These are phyloP conservation scores for Smittia sp. DNA, from an alignment of 2,888 invertebrate species.

Conservation along the genomic window DNA sequence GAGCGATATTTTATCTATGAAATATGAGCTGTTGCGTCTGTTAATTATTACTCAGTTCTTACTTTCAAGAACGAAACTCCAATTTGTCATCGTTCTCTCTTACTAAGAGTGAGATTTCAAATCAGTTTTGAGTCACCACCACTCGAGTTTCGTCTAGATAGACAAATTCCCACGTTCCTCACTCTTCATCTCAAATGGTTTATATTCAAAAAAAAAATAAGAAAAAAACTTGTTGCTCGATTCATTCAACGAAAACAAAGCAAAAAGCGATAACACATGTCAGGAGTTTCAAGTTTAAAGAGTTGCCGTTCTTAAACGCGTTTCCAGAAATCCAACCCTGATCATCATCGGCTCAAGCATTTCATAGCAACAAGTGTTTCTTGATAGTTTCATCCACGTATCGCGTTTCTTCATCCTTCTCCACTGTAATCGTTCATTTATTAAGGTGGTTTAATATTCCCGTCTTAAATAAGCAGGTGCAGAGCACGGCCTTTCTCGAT, in stretches of 20 bases:
- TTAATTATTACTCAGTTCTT: background rate
- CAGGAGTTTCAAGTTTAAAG: background rate
- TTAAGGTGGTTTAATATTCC: constrained; percentile 19
- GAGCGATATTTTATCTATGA: background rate
- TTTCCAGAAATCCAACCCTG: background rate
- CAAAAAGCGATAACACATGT: constrained; percentile 18
- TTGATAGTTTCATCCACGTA: constrained; percentile 18
- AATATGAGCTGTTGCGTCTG: background rate
- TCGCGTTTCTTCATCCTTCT: constrained; percentile 28
- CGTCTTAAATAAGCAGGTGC: constrained; percentile 9
- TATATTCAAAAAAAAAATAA: background rate
- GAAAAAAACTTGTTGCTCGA: constrained; percentile 2
- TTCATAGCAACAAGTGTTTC: constrained; percentile 27
- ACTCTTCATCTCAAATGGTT: constrained; percentile 5
- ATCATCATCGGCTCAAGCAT: background rate
- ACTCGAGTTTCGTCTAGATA: constrained; percentile 3
- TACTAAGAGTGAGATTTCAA: background rate
- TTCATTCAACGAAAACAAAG: constrained; percentile 4
- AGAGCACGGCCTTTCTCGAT: constrained; percentile 11
- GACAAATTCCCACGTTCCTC: background rate
- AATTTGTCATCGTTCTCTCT: background rate
- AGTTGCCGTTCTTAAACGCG: background rate
- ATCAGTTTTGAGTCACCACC: background rate
- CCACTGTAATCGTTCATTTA: constrained; percentile 12
- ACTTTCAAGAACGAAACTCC: background rate